A percentile compares a stretch with the other conserved stretches of the same genome.
These are phyloP conservation scores for Cataglyphis rosenhaueri DNA, from an alignment of 2,888 invertebrate genomes.

Conservation along the genomic window DNA sequence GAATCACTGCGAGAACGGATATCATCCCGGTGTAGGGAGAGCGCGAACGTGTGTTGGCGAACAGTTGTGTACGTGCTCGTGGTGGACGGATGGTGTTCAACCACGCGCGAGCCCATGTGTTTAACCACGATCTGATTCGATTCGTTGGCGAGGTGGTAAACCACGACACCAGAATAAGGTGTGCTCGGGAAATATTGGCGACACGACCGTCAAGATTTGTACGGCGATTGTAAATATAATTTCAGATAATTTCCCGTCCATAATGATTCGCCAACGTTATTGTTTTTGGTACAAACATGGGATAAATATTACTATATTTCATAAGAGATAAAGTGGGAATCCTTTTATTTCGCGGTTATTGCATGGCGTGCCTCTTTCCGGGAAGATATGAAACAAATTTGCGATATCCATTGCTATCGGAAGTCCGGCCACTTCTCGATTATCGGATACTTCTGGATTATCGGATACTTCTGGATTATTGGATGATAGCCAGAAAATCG, in stretches of 20 bases:
- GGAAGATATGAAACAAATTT: not conserved
- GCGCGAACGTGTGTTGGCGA: not conserved
- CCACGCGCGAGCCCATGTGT: constrained; percentile 17
- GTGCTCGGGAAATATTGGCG: not conserved
- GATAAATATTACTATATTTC: not conserved
- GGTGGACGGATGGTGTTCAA: constrained; percentile 21
- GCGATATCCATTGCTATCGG: not conserved
- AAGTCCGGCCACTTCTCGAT: not conserved
- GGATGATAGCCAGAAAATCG: constrained; percentile 28
- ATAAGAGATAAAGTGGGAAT: not conserved
- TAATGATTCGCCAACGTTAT: not conserved
- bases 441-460: constrained; percentile 21
- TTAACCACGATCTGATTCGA: constrained; percentile 26
- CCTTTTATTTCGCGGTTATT: not conserved
- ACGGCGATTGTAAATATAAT: not conserved
- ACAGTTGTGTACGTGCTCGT: not conserved
- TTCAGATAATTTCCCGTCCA: not conserved
- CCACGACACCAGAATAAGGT: constrained; percentile 17
- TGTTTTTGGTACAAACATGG: not conserved
- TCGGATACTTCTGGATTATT: constrained; percentile 23
- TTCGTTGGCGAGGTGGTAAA: constrained; percentile 12
- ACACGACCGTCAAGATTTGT: constrained; percentile 1
- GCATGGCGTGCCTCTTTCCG: not conserved
- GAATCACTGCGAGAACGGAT: constrained; percentile 60
- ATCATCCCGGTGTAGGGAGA: constrained; percentile 29